phyloP scores from a whole-genome alignment of 2,888 invertebrate species.

The Eulithis prunata region DNA sequence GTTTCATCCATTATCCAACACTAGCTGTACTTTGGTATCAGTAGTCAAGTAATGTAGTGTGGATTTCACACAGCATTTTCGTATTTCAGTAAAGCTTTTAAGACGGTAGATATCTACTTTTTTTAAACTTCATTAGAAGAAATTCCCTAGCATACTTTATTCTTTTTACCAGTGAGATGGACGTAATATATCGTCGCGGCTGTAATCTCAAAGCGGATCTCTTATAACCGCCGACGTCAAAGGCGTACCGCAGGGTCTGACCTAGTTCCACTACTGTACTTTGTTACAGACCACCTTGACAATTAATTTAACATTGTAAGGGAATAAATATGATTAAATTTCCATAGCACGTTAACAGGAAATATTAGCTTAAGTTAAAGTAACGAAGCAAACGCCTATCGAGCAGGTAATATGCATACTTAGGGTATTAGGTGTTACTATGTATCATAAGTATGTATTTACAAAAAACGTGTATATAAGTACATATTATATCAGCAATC shows the following conservation, averaged over 20 bases:
- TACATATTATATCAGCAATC: no score
- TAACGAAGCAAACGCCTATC: constrained; percentile 44
- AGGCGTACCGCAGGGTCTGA: constrained; percentile 58
- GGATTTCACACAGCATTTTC: constrained; percentile 54
- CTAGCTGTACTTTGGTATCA: constrained; percentile 49
- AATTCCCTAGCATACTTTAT: not conserved
- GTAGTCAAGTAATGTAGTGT: constrained; percentile 21
- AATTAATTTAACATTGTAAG: constrained; percentile 28
- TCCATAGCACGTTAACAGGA: no score
- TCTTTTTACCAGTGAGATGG: constrained; percentile 11
- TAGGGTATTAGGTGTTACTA: constrained; percentile 39
- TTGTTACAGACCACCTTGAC: constrained; percentile 40
- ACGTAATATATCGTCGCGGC: constrained; percentile 40
- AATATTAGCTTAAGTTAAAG: constrained; percentile 1
- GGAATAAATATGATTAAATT: no score
- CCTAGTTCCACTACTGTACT: constrained; percentile 51
- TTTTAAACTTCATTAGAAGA: not conserved
- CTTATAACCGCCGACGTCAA: constrained; percentile 52
- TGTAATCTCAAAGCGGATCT: constrained; percentile 64
- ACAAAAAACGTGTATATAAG: no score
- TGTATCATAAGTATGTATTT: no score
- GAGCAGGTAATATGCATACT: constrained; percentile 37
- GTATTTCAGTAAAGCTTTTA: constrained; percentile 28
- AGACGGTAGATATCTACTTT: constrained; percentile 24
- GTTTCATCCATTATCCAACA: constrained; percentile 70